Evolutionary conservation across 1,140 invertebrate genomes (phyloP), one percentile per base, ranked within the genome.

Genomic region (Euwallacea fornicatus): DNA sequence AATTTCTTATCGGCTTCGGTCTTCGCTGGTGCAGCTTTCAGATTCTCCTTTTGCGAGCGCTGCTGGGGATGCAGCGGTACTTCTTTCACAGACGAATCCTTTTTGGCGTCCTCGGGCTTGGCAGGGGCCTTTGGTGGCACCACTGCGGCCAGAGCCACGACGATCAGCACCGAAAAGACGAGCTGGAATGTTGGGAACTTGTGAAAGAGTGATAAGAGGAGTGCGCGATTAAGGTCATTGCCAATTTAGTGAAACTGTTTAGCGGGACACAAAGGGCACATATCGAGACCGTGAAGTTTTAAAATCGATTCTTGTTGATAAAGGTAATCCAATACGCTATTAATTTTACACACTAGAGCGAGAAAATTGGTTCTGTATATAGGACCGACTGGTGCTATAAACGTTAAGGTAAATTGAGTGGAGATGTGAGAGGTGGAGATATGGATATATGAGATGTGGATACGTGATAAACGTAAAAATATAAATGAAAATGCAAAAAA

Each of bases 11-110:
- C 7, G n/a, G 16, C 21, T 15, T 58, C 13, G 7, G 55, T 6
- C 13, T 58, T 10, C 6, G 13, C 21, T 13, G 9, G 55, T 6
- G 9, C 9, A 16, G 16, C 55, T 58, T 15, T 58, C 6, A 16
- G 55, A 13, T 50, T 13, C 21, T 33, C 21, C 21, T 33, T 33
- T 33, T 33, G 21, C 21, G 21, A 13, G 13, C 46, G 46, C 7
- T 56, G 11, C 9, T 42, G 11, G 33, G 59, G 6, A 0, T n/a
- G 21, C 7, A 43, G 7, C 21, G 59, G 59, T n/a, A 61, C 33
- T 21, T 61, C 59, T 43, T 61, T 61, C 13, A 58, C 55, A 10
- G 59, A 43, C 9, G 59, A 42, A 16, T 61, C 59, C 11, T n/a
- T 13, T 43, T 61, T 61, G 21, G 15, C 6, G 2, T 42, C 42